These are phyloP conservation scores for Machimus rusticus DNA, from an alignment of 2,888 invertebrate genomes.

Conservation along the genomic window DNA sequence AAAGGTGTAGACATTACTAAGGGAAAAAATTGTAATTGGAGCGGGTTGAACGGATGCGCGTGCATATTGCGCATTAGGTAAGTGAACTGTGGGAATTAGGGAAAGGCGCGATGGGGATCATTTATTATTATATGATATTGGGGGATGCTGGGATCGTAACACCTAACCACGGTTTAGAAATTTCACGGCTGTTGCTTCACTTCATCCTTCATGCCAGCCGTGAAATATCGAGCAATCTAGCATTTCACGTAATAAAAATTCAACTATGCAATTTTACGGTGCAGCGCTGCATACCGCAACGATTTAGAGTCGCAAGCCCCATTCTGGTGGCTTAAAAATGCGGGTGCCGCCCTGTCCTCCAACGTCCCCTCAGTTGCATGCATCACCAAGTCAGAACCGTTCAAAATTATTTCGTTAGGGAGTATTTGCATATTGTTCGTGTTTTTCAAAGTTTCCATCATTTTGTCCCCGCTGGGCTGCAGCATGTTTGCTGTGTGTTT, in stretches of 20 bases:
- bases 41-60: too few species aligned
- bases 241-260: not conserved
- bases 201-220: not conserved
- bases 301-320: not conserved
- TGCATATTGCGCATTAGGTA: too few species aligned
- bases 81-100: too few species aligned
- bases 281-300: not conserved
- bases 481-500: not conserved
- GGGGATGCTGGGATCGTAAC: too few species aligned
- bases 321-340: not conserved
- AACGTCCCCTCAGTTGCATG: not conserved
- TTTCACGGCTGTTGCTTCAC: not conserved
- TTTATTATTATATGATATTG: too few species aligned
- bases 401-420: not conserved
- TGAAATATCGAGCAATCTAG: not conserved
- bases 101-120: too few species aligned
- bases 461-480: not conserved
- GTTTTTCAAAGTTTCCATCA: not conserved
- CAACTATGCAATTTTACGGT: not conserved
- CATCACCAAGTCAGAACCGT: not conserved
- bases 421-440: not conserved
- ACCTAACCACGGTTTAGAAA: not conserved
- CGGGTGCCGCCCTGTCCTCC: not conserved
- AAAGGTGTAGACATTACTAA: too few species aligned
- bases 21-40: too few species aligned